phyloP scores from a whole-genome alignment of 2,113 vertebrate genomes.

The Dipodomys merriami region DNA sequence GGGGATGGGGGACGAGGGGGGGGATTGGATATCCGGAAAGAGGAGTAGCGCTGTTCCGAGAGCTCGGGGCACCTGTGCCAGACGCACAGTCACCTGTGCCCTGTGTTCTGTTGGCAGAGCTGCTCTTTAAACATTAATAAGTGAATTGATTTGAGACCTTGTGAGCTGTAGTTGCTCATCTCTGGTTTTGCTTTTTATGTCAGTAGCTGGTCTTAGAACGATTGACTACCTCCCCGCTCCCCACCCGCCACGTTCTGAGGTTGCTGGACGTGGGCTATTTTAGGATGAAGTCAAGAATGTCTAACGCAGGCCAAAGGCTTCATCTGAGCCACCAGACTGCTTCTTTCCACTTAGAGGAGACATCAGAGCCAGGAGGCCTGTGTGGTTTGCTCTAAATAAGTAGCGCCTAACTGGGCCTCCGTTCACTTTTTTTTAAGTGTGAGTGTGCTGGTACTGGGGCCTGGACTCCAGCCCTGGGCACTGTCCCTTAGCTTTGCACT shows the following conservation, averaged over 20 bases:
- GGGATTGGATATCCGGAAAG: not conserved
- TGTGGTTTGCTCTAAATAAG: not conserved
- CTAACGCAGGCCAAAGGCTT: not conserved
- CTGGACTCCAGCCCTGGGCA: too few species aligned
- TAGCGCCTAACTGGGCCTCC: fast-evolving
- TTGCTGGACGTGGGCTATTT: not conserved
- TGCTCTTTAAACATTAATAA: conserved; percentile 1
- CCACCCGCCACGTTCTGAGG: not conserved
- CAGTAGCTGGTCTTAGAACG: fast-evolving
- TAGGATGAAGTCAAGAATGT: not conserved
- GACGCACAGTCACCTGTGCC: fast-evolving
- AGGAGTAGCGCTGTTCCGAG: not conserved
- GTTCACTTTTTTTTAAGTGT: too few species aligned
- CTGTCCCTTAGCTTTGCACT: too few species aligned
- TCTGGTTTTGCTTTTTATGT: not conserved
- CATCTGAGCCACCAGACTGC: not conserved
- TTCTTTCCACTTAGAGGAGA: not conserved
- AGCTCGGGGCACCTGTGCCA: not conserved
- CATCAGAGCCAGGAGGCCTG: fast-evolving
- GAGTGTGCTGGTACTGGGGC: too few species aligned
- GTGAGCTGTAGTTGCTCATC: not conserved
- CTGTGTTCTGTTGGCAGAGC: not conserved
- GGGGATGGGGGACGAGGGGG: too few species aligned
- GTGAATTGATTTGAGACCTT: not conserved
- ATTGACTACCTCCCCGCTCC: too few species aligned